phyloP scores from a whole-genome alignment of 2,888 invertebrate species.

The Drosophila mettleri region DNA sequence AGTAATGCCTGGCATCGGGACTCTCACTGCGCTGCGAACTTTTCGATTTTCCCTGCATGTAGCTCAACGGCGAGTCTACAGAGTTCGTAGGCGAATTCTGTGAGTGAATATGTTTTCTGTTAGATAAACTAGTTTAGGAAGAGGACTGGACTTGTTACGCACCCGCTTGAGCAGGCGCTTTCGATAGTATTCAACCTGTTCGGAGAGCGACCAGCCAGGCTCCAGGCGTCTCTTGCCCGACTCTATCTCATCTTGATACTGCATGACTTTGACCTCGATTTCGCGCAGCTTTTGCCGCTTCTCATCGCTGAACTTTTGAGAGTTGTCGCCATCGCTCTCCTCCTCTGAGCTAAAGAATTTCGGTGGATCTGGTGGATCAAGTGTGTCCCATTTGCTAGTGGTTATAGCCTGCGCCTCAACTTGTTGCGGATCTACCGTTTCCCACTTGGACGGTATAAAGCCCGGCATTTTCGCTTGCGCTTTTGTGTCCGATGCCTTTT shows the following conservation, averaged over 20 bases:
- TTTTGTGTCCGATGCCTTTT: constrained; percentile 53
- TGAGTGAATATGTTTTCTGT: background rate
- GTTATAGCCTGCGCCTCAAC: constrained; percentile 93
- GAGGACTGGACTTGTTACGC: constrained; percentile 23
- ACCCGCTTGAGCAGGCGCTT: constrained; percentile 95
- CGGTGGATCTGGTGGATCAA: constrained; percentile 87
- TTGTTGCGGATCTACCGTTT: constrained; percentile 95
- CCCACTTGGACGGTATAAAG: constrained; percentile 98
- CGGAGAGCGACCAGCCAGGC: constrained; percentile 90
- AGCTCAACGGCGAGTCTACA: constrained; percentile 78
- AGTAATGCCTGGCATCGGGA: constrained; percentile 60
- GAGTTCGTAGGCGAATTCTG: constrained; percentile 63
- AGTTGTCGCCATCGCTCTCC: constrained; percentile 82
- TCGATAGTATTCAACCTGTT: constrained; percentile 96
- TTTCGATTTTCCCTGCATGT: constrained; percentile 53
- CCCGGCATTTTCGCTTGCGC: constrained; percentile 86
- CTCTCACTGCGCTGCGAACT: constrained; percentile 71
- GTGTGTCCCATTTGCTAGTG: constrained; percentile 94
- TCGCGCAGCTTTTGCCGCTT: constrained; percentile 92
- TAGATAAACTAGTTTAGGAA: background rate
- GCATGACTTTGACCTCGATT: constrained; percentile 97
- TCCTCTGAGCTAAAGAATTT: constrained; percentile 83
- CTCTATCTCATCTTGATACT: constrained; percentile 98
- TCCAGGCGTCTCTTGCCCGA: constrained; percentile 91
- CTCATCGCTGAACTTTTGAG: constrained; percentile 88